These are phyloP conservation scores for Campoplex capitator DNA, from an alignment of 2,888 invertebrate species.

Conservation along the genomic window DNA sequence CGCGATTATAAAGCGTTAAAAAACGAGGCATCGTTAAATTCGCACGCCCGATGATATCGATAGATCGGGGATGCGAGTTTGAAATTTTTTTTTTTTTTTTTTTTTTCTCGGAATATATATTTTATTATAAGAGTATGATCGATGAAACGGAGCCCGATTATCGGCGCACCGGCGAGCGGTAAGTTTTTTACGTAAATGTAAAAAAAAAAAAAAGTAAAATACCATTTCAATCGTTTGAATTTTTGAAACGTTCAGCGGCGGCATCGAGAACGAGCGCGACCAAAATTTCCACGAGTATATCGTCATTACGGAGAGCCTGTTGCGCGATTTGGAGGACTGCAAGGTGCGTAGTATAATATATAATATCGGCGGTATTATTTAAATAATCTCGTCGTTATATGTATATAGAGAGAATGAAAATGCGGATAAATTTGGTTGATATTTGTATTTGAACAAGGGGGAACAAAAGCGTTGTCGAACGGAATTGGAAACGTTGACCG, in stretches of 20 bases:
- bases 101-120: neutral
- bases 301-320: conserved; percentile 73
- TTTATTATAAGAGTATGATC: conserved; percentile 59
- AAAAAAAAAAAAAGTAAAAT: too few species aligned
- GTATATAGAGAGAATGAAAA: too few species aligned
- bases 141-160: conserved; percentile 65
- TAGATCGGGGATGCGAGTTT: conserved; percentile 10
- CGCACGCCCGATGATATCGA: neutral
- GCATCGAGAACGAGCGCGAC: conserved; percentile 65
- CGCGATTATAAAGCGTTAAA: neutral
- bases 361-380: too few species aligned
- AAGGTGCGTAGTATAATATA: conserved; percentile 73
- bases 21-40: neutral
- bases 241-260: conserved; percentile 59
- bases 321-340: conserved; percentile 77
- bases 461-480: conserved; percentile 78
- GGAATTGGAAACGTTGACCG: conserved; percentile 75
- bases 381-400: too few species aligned
- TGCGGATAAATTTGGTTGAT: too few species aligned
- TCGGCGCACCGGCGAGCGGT: conserved; percentile 64
- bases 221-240: too few species aligned
- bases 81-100: neutral
- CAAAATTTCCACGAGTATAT: conserved; percentile 75
- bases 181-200: conserved; percentile 67
- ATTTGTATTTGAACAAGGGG: conserved; percentile 66